Percentiles rank a stretch among this genome's conserved stretches.
These are phyloP conservation scores for Ips typographus DNA, from an alignment of 1,140 invertebrate genomes.

Conservation along the genomic window DNA sequence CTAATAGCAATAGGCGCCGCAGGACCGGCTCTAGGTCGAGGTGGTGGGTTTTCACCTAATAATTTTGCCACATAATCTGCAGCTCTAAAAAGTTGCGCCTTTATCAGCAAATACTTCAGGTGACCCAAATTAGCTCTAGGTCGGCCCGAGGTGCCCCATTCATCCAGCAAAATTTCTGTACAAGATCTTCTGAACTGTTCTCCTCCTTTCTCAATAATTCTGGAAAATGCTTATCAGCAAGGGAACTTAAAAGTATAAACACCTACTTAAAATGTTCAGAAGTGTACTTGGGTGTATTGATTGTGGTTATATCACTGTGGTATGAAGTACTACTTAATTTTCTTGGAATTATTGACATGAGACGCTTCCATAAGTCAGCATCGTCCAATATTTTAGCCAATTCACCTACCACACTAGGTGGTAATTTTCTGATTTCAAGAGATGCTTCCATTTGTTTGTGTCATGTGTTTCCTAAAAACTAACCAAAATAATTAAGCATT, in stretches of 20 bases:
- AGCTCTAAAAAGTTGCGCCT: constrained; percentile 71
- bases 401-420: constrained; percentile 54
- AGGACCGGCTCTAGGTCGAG: constrained; percentile 59
- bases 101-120: constrained; percentile 64
- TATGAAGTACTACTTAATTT: constrained; percentile 48
- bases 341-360: constrained; percentile 70
- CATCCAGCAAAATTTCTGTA: constrained; percentile 75
- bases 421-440: constrained; percentile 62
- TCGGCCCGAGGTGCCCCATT: constrained; percentile 79
- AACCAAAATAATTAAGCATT: too few species aligned
- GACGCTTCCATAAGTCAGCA: constrained; percentile 66
- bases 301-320: constrained; percentile 36
- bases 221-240: constrained; percentile 7
- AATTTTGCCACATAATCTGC: constrained; percentile 78
- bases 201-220: constrained; percentile 20
- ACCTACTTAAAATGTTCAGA: constrained; percentile 63
- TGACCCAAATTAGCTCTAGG: constrained; percentile 64
- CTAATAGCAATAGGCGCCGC: constrained; percentile 49
- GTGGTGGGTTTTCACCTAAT: constrained; percentile 57
- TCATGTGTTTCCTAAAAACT: too few species aligned
- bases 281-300: constrained; percentile 57
- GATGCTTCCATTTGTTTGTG: constrained; percentile 33
- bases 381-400: constrained; percentile 57
- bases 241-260: constrained; percentile 37
- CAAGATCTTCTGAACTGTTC: constrained; percentile 57